A percentile compares a stretch with the other conserved stretches of the same genome.
These are phyloP conservation scores for Balaenoptera acutorostrata DNA, from an alignment of 2,113 vertebrate species.

Conservation along the genomic window DNA sequence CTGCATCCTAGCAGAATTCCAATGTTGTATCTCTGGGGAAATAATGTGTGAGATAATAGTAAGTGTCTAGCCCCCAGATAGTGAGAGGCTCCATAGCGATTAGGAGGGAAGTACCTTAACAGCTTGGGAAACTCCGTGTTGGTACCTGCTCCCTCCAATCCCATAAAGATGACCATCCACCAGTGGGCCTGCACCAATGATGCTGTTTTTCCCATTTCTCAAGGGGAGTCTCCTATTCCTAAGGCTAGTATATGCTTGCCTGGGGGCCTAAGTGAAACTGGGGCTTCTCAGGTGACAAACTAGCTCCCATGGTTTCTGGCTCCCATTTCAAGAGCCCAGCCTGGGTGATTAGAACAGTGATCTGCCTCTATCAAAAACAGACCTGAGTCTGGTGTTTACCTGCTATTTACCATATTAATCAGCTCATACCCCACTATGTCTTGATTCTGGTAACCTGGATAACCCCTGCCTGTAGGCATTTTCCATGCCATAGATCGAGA, in stretches of 20 bases:
- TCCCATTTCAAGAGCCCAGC: not conserved
- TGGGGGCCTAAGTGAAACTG: not conserved
- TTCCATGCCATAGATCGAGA: not conserved
- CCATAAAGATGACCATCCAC: not conserved
- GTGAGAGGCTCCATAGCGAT: too few species aligned
- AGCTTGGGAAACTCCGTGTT: not conserved
- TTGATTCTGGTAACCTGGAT: not conserved
- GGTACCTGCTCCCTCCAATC: not conserved
- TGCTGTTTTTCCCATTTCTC: not conserved
- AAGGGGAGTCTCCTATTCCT: not conserved
- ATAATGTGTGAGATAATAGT: not conserved
- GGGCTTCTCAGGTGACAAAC: not conserved
- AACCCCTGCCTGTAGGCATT: not conserved
- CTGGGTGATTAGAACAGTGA: not conserved
- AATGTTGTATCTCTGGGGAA: not conserved
- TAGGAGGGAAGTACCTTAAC: not conserved
- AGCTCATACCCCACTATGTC: not conserved
- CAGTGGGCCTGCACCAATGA: not conserved
- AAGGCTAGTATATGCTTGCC: not conserved
- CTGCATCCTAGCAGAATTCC: not conserved
- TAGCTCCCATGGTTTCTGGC: not conserved
- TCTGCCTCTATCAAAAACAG: not conserved
- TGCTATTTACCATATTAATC: too few species aligned
- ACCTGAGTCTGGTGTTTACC: not conserved
- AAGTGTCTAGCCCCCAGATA: not conserved